phyloP scores from a whole-genome alignment of 2,797 vertebrate genomes.

The Malacoraja senta region DNA sequence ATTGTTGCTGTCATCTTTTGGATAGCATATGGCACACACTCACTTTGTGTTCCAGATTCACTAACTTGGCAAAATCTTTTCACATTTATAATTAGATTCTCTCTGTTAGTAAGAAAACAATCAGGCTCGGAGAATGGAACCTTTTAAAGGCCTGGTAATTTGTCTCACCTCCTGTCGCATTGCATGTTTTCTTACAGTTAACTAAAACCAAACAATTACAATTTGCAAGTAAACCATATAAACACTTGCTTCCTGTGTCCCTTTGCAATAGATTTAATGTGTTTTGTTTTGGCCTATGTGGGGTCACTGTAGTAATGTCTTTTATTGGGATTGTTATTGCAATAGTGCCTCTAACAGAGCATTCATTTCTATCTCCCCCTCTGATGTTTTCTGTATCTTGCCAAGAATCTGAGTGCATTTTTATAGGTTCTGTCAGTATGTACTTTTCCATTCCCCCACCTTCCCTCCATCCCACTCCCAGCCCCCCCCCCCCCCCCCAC shows the following conservation, averaged over 20 bases:
- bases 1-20: conserved; percentile 71
- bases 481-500: too few species aligned
- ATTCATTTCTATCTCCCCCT: conserved; percentile 3
- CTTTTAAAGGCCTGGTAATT: not conserved
- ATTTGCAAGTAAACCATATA: conserved; percentile 19
- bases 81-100: conserved; percentile 6
- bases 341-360: not conserved
- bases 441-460: too few species aligned
- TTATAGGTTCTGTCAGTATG: conserved; percentile 21
- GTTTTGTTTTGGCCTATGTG: not conserved
- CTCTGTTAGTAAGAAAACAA: not conserved
- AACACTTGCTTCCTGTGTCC: conserved; percentile 31
- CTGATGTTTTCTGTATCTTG: conserved; percentile 21
- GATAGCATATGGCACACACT: conserved; percentile 87
- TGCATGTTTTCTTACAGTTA: conserved; percentile 31
- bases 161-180: not conserved
- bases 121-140: not conserved
- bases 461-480: too few species aligned
- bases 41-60: conserved; percentile 60
- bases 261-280: conserved; percentile 9
- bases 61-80: not conserved
- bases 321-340: conserved; percentile 37
- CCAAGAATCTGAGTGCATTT: conserved; percentile 31
- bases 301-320: conserved; percentile 14
- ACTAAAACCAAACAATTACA: conserved; percentile 28